These are phyloP conservation scores for Henricia sp. DNA, from an alignment of 53 echinoderm and acorn worm genomes.

Conservation along the genomic window DNA sequence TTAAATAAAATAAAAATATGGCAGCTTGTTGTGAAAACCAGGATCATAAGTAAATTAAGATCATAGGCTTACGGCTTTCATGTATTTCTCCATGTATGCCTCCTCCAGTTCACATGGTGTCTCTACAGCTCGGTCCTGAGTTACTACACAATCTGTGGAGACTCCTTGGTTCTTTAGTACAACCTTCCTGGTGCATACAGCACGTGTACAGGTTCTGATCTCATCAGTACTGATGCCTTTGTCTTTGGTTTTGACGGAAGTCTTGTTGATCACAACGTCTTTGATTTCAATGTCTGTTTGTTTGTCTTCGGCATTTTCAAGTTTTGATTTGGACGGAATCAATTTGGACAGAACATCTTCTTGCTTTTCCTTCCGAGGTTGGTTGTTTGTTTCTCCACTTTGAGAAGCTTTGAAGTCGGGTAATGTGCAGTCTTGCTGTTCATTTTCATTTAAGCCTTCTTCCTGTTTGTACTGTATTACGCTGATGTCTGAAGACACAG, in stretches of 20 bases:
- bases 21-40: too few species aligned
- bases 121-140: constrained; percentile 25
- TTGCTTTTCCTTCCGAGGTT: too few species aligned
- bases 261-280: constrained; percentile 2
- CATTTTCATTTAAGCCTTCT: not conserved
- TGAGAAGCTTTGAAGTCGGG: not conserved
- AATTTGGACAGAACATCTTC: not conserved
- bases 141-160: constrained; percentile 7
- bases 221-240: constrained; percentile 44
- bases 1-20: too few species aligned
- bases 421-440: not conserved
- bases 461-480: not conserved
- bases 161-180: constrained; percentile 8
- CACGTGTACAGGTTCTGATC: constrained; percentile 30
- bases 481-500: not conserved
- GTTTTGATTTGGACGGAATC: not conserved
- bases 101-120: constrained; percentile 49
- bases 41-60: too few species aligned
- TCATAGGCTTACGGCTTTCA: constrained; percentile 48
- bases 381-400: not conserved
- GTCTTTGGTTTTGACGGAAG: not conserved
- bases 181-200: constrained; percentile 35
- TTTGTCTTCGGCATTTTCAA: not conserved
- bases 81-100: constrained; percentile 37
- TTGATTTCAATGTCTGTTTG: not conserved